A percentile compares a stretch with the other conserved stretches of the same genome.
phyloP scores from a whole-genome alignment of 1,140 invertebrate genomes.

The Neomicropteryx cornuta region DNA sequence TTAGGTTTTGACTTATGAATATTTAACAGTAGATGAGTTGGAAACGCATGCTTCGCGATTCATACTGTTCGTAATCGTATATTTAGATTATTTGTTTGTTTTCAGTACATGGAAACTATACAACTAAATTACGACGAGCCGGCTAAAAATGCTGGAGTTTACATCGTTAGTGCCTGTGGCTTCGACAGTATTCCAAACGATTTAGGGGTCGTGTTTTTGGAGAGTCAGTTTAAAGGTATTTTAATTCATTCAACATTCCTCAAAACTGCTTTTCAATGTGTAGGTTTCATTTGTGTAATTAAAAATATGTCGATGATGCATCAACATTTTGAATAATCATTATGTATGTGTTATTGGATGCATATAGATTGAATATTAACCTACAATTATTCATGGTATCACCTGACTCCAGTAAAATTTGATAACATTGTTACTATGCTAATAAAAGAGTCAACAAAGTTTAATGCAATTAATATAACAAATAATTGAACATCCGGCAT shows the following conservation, averaged over 20 bases:
- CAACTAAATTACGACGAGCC: conserved; percentile 67
- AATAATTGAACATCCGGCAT: no score
- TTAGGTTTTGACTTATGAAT: no score
- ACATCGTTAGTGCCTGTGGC: conserved; percentile 81
- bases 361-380: not conserved
- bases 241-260: not conserved
- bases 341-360: not conserved
- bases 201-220: conserved; percentile 63
- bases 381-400: conserved; percentile 5
- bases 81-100: conserved; percentile 9
- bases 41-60: not conserved
- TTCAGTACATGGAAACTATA: conserved; percentile 76
- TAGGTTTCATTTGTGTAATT: conserved; percentile 9
- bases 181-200: conserved; percentile 85
- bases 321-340: not conserved
- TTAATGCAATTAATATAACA: no score
- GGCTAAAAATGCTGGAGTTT: conserved; percentile 68
- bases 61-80: not conserved
- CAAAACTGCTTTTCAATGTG: not conserved
- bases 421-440: no score
- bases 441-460: no score
- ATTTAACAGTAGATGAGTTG: no score
- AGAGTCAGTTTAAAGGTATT: conserved; percentile 61
- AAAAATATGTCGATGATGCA: not conserved
- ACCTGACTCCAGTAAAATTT: no score